Evolutionary conservation across 1,140 invertebrate genomes (phyloP), one percentile per base, ranked within the genome.

Genomic region (Drosophila leontia): DNA sequence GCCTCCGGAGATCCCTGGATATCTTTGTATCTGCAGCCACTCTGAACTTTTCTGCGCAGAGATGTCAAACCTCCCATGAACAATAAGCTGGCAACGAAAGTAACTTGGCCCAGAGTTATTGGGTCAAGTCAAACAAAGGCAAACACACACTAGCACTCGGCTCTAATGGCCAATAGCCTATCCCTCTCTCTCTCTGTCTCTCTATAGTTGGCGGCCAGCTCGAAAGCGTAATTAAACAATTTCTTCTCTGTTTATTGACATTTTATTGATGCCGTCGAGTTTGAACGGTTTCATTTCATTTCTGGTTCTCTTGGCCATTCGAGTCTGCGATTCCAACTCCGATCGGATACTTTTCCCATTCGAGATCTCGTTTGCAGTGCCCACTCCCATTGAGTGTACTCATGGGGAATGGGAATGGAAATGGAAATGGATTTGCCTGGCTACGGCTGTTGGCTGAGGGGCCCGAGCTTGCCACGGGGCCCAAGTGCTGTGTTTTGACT

Each of bases 191-290:
- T 50, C 15, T 11, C 9, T 32, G 23, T 47, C 83, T 32, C 23
- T 44, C 17, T 51, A 32, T 42, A 56, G 37, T 48, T 69, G 79
- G 76, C 78, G 78, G 82, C 82, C 75, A 68, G 67, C 83, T 86
- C 77, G 76, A 88, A 87, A 87, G 84, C 72, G 78, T 87, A 87
- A 87, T 88, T 87, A 88, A 87, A 87, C 84, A 88, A 84, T 90
- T 87, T 87, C 67, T 74, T 60, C 70, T 60, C 70, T 72, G 68
- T 72, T 87, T 87, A 88, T 87, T 87, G 84, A 87, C 84, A 90
- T 80, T 87, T 84, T 85, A 85, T 85, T 82, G 82, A 85, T 85
- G 82, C 82, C 83, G 78, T 58, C 75, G 69, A 58, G 65, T 56
- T 48, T 59, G 37, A 59, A 50, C 63, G 75, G 75, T 78, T 78